Base-by-base conservation (phyloP, 2,888 invertebrate species). In the Cheilosia variabilis region DNA sequence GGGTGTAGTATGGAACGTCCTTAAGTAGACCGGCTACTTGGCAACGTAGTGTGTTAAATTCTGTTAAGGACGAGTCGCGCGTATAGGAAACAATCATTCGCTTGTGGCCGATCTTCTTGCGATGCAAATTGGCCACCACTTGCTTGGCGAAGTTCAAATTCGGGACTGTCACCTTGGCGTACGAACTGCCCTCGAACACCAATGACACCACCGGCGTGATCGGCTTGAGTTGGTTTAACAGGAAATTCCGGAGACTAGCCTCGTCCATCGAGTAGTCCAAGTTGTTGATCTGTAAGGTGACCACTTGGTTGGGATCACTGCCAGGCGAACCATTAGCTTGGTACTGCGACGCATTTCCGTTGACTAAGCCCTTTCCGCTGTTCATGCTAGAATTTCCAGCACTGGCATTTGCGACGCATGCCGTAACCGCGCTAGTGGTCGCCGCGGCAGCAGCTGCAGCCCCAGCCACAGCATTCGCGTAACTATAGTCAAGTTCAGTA, bases 21-120 rank as follows among this genome's bases (percentile, higher is more conserved):
- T 94, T 94, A 43, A 97, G 92, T 78, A 97, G 91, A 87, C 95
- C 94, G 10, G 95, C 94, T 65, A 96, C 95, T 92, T 96, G 95
- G 63, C 95, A 94, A 87, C 95, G 93, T 57, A 95, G 90, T 22
- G 95, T 93, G 77, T 94, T 94, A 3, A 94, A 93, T 92, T 95
- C 95, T 7, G 94, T 93, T 9, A 94, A 92, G 52, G 93, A 93
- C 53, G 93, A 94, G 87, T 92, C 92, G 75, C 95, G 94, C 24
- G 94, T 94, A 89, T 95, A 95, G 1, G 96, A 95, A 87, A 97
- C 96, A 84, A 95, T 93, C 89, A 97, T 96, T 71, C 96, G 93
- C 89, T 96, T 96, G 89, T 95, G 95, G 15, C 97, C 97, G 88
- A 97, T 94, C 92, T 96, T 96, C 88, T 95, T 95, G 60, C 96